These are phyloP conservation scores for Tetrapedia diversipes DNA, from an alignment of 2,888 invertebrate genomes.

Conservation along the genomic window DNA sequence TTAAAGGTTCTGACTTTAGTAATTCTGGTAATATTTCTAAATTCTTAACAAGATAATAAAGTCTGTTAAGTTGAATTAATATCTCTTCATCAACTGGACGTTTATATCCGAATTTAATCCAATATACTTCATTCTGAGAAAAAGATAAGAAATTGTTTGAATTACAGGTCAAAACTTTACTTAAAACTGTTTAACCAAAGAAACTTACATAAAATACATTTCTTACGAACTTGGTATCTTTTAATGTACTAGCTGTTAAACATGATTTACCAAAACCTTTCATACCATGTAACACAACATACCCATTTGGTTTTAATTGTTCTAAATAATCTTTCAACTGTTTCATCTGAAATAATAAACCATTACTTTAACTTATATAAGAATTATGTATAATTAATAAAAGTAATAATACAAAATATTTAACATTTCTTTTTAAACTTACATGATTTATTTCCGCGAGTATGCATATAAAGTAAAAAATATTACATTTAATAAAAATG, in stretches of 20 bases:
- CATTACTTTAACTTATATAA: conserved; percentile 6
- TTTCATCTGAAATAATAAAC: conserved; percentile 82
- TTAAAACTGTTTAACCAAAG: background rate
- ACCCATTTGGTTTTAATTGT: conserved; percentile 84
- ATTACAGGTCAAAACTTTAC: background rate
- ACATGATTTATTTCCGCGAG: conserved; percentile 58
- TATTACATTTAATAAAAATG: conserved; percentile 36
- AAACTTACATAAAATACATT: conserved; percentile 83
- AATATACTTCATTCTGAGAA: conserved; percentile 82
- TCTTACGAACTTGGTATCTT: conserved; percentile 83
- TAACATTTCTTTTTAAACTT: conserved; percentile 45
- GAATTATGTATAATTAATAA: conserved; percentile 4
- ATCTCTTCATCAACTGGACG: conserved; percentile 77
- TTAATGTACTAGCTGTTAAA: conserved; percentile 86
- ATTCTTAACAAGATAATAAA: conserved; percentile 78
- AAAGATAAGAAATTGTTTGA: conserved; percentile 20
- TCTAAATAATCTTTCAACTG: conserved; percentile 83
- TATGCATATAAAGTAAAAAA: conserved; percentile 51
- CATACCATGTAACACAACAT: conserved; percentile 89
- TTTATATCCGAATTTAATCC: conserved; percentile 83
- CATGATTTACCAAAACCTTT: conserved; percentile 90
- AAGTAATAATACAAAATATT: conserved; percentile 3
- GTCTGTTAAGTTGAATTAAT: conserved; percentile 76
- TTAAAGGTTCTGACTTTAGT: conserved; percentile 66
- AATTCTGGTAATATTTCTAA: conserved; percentile 66